Percentiles rank a stretch among this genome's conserved stretches.
phyloP scores from a whole-genome alignment of 2,888 invertebrate species.

The Heliconius aoede region DNA sequence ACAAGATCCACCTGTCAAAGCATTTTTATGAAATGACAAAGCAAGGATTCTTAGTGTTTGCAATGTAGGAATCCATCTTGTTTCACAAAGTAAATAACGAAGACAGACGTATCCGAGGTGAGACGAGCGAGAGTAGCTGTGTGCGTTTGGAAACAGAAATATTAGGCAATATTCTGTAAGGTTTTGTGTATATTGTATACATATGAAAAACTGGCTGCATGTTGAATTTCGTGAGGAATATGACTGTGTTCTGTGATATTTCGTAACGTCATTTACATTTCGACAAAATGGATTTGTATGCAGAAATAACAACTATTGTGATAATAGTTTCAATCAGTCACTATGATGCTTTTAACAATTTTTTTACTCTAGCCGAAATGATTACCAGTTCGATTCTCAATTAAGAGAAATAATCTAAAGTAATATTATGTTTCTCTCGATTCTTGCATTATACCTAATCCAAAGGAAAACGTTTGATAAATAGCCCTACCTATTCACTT shows the following conservation, averaged over 20 bases:
- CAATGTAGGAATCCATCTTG: background rate
- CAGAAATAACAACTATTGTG: background rate
- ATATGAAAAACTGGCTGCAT: background rate
- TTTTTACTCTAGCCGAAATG: too few relatives aligned
- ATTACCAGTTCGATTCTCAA: background rate
- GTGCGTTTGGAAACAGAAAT: background rate
- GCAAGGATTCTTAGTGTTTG: slow-evolving; percentile 4
- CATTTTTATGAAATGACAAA: slow-evolving; percentile 31
- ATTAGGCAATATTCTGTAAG: background rate
- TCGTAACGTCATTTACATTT: background rate
- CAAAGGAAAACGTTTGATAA: too few relatives aligned
- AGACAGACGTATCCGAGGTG: slow-evolving; percentile 14
- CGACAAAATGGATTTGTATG: background rate
- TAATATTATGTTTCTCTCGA: background rate
- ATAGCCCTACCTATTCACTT: too few relatives aligned
- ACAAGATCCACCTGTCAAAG: slow-evolving; percentile 29
- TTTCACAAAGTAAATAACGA: slow-evolving; percentile 2
- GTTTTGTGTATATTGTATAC: background rate
- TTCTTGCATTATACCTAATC: too few relatives aligned
- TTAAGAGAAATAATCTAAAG: background rate
- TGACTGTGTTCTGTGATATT: background rate
- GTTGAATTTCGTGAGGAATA: background rate
- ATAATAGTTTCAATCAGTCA: background rate
- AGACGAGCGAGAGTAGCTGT: background rate
- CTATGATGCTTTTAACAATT: background rate